Evolutionary conservation across 2,888 invertebrate species (phyloP).

Genomic region (Chrysomela aeneicollis): DNA sequence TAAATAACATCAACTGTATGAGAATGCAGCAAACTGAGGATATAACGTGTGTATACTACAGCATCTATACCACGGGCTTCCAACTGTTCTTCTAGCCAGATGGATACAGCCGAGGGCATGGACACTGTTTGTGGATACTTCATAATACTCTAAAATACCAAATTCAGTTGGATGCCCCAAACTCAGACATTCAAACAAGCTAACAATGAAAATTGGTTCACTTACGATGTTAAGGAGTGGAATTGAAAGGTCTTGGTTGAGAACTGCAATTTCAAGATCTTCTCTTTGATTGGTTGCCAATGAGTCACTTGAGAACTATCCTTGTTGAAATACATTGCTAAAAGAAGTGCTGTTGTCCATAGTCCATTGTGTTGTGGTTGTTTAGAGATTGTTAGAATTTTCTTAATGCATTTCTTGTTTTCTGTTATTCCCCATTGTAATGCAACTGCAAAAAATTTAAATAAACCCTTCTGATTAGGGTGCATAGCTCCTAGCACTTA

Average conservation of each 20-base stretch:
- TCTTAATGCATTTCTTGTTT: constrained; percentile 19
- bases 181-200: background rate
- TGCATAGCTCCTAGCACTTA: constrained; percentile 38
- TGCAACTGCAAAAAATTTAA: constrained; percentile 22
- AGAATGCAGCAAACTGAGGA: constrained; percentile 70
- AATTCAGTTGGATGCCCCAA: background rate
- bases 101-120: constrained; percentile 73
- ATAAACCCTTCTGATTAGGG: background rate
- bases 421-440: constrained; percentile 26
- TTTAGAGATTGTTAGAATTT: constrained; percentile 22
- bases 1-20: constrained; percentile 65
- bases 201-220: background rate
- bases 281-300: constrained; percentile 44
- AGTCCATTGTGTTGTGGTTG: constrained; percentile 42
- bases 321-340: constrained; percentile 47
- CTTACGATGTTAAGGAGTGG: constrained; percentile 39
- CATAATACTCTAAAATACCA: constrained; percentile 60
- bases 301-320: constrained; percentile 45
- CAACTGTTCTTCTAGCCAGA: constrained; percentile 79
- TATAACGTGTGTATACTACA: constrained; percentile 71
- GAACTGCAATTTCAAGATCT: constrained; percentile 49
- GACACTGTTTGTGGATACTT: constrained; percentile 70
- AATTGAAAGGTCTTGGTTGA: constrained; percentile 49
- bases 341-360: constrained; percentile 36
- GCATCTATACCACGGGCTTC: constrained; percentile 80